A percentile compares a stretch with the other conserved stretches of the same genome.
Evolutionary conservation across 2,113 vertebrate species (phyloP).

Genomic region (Scalopus aquaticus): DNA sequence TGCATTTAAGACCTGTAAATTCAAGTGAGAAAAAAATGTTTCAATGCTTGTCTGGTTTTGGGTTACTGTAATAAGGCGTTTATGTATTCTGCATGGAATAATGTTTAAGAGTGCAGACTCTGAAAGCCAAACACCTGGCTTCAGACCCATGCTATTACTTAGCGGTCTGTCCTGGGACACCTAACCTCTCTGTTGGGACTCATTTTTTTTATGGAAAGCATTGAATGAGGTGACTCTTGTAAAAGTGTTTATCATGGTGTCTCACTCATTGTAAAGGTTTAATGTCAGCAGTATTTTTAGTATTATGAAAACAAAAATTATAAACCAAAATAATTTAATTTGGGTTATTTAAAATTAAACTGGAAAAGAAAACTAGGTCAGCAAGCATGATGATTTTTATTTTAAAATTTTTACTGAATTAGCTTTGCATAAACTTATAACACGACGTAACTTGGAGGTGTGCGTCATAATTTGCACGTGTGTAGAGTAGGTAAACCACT

Average conservation of each 20-base stretch:
- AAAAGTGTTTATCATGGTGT: neutral
- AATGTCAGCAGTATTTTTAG: neutral
- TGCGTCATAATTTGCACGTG: too few species aligned
- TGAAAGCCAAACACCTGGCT: neutral
- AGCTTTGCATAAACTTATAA: neutral
- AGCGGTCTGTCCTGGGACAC: neutral
- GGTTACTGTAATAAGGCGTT: conserved; percentile 1
- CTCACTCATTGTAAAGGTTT: neutral
- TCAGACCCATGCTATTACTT: neutral
- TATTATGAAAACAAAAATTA: neutral
- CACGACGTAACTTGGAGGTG: too few species aligned
- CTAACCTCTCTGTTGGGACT: neutral
- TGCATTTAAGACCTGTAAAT: neutral
- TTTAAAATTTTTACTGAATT: neutral
- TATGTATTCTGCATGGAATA: neutral
- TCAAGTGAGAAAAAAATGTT: neutral
- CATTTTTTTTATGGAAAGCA: neutral
- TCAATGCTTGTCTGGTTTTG: neutral
- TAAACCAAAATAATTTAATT: neutral
- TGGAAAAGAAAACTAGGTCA: too few species aligned
- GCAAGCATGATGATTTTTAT: neutral
- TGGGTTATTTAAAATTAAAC: neutral
- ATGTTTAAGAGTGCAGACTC: neutral
- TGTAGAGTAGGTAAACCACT: too few species aligned
- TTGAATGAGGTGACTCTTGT: neutral